These are phyloP conservation scores for Puffinus mauretanicus DNA, from an alignment of 2,113 vertebrate species.

Conservation along the genomic window DNA sequence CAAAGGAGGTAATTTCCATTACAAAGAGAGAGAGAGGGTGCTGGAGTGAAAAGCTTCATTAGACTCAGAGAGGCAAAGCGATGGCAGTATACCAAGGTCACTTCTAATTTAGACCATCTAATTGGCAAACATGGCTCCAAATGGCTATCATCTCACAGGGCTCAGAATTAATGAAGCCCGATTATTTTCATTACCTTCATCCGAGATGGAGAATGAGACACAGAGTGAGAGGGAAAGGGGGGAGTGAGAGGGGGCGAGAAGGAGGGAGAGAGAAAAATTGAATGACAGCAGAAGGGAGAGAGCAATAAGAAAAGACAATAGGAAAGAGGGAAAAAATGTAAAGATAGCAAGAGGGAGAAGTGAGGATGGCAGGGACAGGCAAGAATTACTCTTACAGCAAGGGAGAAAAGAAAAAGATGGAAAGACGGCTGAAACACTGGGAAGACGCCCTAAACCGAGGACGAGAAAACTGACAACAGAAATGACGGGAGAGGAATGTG, in stretches of 20 bases:
- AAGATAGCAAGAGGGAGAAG: neutral
- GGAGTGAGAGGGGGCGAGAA: conserved; percentile 13
- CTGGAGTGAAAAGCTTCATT: conserved; percentile 89
- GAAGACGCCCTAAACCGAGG: neutral
- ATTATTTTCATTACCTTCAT: conserved; percentile 97
- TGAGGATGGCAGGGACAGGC: neutral
- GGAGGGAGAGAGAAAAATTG: conserved; percentile 54
- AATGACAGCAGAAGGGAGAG: conserved; percentile 69
- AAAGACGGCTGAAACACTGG: neutral
- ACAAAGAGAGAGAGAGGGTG: conserved; percentile 85
- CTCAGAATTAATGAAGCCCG: conserved; percentile 96
- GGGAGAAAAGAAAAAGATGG: neutral
- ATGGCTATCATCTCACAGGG: conserved; percentile 95
- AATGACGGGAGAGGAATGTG: neutral
- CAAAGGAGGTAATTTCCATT: conserved; percentile 82
- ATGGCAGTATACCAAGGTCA: conserved; percentile 95
- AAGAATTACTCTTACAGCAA: neutral
- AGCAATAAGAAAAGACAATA: conserved; percentile 56
- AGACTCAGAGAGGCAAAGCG: conserved; percentile 83
- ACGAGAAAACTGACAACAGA: neutral
- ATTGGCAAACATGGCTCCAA: conserved; percentile 99
- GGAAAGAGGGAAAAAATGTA: conserved; percentile 8
- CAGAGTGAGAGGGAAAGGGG: conserved; percentile 58
- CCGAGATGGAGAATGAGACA: conserved; percentile 88
- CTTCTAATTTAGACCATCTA: conserved; percentile 98